Evolutionary conservation across 2,888 invertebrate species (phyloP).

Genomic region (Acanthosoma haemorrhoidale): DNA sequence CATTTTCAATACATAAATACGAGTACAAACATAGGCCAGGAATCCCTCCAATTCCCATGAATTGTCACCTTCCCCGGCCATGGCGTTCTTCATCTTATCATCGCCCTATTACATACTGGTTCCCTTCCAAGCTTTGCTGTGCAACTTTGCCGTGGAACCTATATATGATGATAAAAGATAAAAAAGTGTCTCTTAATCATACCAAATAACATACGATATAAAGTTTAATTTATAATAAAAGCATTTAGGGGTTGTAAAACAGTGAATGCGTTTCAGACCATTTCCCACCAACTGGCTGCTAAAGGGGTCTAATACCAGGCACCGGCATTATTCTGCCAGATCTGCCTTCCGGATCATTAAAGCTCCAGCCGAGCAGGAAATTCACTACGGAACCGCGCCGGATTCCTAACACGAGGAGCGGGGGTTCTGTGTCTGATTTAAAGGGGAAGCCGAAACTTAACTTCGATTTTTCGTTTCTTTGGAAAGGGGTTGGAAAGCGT

Average conservation of each 20-base stretch:
- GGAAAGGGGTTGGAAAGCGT: background rate
- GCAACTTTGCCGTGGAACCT: too few species aligned
- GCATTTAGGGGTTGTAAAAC: too few species aligned
- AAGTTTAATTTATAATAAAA: too few species aligned
- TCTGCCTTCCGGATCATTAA: background rate
- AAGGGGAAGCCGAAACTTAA: background rate
- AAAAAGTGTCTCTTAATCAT: too few species aligned
- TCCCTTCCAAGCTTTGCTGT: too few species aligned
- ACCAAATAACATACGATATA: too few species aligned
- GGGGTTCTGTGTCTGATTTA: background rate
- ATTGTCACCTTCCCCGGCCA: background rate
- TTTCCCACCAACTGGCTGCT: background rate
- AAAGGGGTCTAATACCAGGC: background rate
- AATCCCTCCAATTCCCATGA: too few species aligned
- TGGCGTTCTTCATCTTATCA: too few species aligned
- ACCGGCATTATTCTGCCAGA: background rate
- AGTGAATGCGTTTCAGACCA: background rate
- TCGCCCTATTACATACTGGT: too few species aligned
- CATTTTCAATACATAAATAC: too few species aligned
- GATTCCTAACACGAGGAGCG: background rate
- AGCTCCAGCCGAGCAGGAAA: background rate
- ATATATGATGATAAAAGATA: too few species aligned
- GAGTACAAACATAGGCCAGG: too few species aligned
- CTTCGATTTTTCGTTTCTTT: background rate
- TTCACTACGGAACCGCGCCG: background rate